Evolutionary conservation across 2,888 invertebrate species (phyloP), one percentile per base, ranked within the genome.

Genomic region (Psococerastis gibbosa): DNA sequence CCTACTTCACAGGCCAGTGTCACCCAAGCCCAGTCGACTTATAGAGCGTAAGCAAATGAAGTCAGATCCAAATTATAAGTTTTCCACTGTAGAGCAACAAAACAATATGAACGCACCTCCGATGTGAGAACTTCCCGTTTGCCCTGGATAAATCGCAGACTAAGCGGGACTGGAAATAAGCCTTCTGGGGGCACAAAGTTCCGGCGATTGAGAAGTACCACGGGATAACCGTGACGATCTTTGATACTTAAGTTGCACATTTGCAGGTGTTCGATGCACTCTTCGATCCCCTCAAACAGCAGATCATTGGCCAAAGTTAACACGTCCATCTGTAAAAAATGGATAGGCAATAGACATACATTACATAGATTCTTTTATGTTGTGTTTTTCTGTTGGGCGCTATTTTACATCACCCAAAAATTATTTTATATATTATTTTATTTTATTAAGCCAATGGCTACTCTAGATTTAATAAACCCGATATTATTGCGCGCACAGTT

Each of bases 311-410:
- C 38, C 9, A 38, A 38, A 15, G 9, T 16, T 11, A 22, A 17
- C 11, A 38, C n/a, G 4, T 16, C 18, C 38, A 38, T 20, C 38
- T 38, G 22, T 5, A 38, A 38, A 38, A 15, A 15, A 38, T 18
- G 35, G 11, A 27, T 11, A 11, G 6, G 6, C 11, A 27, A 11
- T 6, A 27, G 27, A 27, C 11, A 11, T 27, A 27, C 27, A 27
- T 27, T 27, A 27, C n/a, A n/a, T n/a, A n/a, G n/a, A n/a, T n/a
- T n/a, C n/a, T n/a, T n/a, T n/a, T n/a, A n/a, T n/a, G n/a, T n/a
- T n/a, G n/a, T n/a, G n/a, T n/a, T n/a, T n/a, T n/a, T n/a, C n/a
- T n/a, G n/a, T n/a, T n/a, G n/a, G n/a, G n/a, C n/a, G n/a, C n/a
- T n/a, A n/a, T n/a, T n/a, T n/a, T n/a, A n/a, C n/a, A n/a, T n/a